Conservation (phyloP, 64 coral and sea anemone genomes). For the Trachythela sp. region DNA sequence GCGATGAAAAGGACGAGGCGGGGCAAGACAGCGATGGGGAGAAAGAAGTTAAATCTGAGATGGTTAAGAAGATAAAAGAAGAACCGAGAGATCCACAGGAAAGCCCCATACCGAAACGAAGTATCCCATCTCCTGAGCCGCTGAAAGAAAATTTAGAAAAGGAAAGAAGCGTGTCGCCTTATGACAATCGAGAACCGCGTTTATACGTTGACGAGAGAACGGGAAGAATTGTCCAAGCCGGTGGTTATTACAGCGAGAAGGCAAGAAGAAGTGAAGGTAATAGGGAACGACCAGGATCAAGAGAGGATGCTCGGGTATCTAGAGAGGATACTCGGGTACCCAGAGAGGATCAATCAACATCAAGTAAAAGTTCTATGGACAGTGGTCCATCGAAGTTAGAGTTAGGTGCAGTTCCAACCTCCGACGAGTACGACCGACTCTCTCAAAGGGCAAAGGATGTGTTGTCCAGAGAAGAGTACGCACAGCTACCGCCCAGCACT, state of each 20-base stretch:
- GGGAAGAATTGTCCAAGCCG: neutral
- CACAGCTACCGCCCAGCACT: neutral
- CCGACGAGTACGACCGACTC: neutral
- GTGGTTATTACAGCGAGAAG: slow-evolving; percentile 4
- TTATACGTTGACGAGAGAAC: neutral
- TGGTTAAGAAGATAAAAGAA: neutral
- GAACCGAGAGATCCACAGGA: neutral
- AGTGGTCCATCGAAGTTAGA: neutral
- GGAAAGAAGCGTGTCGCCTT: neutral
- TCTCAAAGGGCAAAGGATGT: neutral
- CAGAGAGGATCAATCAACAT: neutral
- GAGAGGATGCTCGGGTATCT: neutral
- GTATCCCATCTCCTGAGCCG: neutral
- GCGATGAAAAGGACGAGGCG: neutral
- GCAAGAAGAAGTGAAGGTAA: neutral
- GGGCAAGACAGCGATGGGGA: neutral
- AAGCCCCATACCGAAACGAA: neutral
- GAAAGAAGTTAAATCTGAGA: neutral
- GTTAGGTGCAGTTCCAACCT: neutral
- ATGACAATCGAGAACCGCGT: neutral
- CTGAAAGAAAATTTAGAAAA: neutral
- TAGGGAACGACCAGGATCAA: neutral
- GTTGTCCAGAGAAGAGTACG: neutral
- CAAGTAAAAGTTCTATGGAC: neutral
- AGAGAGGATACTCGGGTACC: neutral